Conservation (phyloP, 1,140 invertebrate species). For the Aphidius gifuensis region DNA sequence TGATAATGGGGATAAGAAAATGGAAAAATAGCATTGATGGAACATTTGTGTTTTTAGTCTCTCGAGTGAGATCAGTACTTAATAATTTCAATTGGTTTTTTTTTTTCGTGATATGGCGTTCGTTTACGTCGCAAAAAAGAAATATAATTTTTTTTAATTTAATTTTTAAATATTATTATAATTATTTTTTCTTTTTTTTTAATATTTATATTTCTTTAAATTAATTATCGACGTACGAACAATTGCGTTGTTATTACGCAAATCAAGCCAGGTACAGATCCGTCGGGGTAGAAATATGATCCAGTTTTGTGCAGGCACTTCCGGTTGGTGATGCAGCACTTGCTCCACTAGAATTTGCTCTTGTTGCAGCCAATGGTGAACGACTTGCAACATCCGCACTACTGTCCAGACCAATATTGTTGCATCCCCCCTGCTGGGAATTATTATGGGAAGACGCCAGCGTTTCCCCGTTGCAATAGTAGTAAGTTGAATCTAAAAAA, state of each 20-base stretch:
- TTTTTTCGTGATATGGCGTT: slow-evolving; percentile 51
- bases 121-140: slow-evolving; percentile 23
- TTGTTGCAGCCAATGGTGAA: slow-evolving; percentile 67
- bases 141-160: no score
- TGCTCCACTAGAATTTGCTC: slow-evolving; percentile 64
- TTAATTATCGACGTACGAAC: slow-evolving; percentile 6
- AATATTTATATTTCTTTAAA: not conserved
- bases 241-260: slow-evolving; percentile 16
- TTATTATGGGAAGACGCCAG: slow-evolving; percentile 55
- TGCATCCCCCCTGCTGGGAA: slow-evolving; percentile 33
- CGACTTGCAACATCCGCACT: slow-evolving; percentile 56
- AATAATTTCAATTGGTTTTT: slow-evolving; percentile 43
- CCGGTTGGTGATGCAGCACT: slow-evolving; percentile 70
- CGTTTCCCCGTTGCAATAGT: slow-evolving; percentile 63
- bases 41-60: not conserved
- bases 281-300: slow-evolving; percentile 55
- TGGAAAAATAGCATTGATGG: slow-evolving; percentile 11
- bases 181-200: not conserved
- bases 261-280: slow-evolving; percentile 55
- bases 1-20: slow-evolving; percentile 1
- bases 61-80: slow-evolving; percentile 46
- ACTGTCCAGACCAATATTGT: slow-evolving; percentile 45
- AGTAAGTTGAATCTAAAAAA: slow-evolving; percentile 62
- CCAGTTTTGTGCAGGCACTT: slow-evolving; percentile 67
- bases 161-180: not conserved